These are phyloP conservation scores for Stichodactyla helianthus DNA, from an alignment of 64 coral and sea anemone genomes.

Conservation along the genomic window DNA sequence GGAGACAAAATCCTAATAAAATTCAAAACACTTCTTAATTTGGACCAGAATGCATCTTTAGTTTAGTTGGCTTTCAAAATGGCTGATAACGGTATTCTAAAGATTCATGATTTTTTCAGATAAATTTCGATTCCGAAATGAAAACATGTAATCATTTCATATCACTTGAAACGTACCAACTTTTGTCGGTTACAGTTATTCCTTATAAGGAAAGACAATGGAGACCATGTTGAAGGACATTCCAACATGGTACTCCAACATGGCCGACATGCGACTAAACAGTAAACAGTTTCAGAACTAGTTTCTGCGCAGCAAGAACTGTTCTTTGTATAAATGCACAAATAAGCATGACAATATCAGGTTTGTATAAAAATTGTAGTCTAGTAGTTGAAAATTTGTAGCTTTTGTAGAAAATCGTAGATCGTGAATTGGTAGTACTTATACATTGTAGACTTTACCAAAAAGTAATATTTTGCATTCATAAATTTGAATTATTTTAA, in stretches of 20 bases:
- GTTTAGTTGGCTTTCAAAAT: too few species aligned
- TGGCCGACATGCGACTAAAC: not conserved
- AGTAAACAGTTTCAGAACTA: not conserved
- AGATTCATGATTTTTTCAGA: not conserved
- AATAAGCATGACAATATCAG: not conserved
- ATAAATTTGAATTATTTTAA: slow-evolving; percentile 7
- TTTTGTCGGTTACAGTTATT: not conserved
- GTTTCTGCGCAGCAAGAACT: not conserved
- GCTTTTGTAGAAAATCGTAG: slow-evolving; percentile 12
- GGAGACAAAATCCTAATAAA: too few species aligned
- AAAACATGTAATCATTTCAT: not conserved
- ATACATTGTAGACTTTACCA: not conserved
- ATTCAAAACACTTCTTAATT: too few species aligned
- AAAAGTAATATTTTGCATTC: slow-evolving; percentile 25
- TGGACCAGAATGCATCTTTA: too few species aligned
- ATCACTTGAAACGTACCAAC: not conserved
- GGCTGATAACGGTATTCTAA: too few species aligned
- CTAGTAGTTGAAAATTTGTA: not conserved
- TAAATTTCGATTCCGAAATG: not conserved
- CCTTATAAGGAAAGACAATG: not conserved
- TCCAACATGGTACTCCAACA: not conserved
- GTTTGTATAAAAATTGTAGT: slow-evolving; percentile 4
- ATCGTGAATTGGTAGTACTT: not conserved
- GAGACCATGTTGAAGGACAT: not conserved
- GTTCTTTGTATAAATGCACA: slow-evolving; percentile 7